A percentile compares a stretch with the other conserved stretches of the same genome.
phyloP scores from a whole-genome alignment of 1,140 invertebrate species.

The Drosophila pallidifrons region DNA sequence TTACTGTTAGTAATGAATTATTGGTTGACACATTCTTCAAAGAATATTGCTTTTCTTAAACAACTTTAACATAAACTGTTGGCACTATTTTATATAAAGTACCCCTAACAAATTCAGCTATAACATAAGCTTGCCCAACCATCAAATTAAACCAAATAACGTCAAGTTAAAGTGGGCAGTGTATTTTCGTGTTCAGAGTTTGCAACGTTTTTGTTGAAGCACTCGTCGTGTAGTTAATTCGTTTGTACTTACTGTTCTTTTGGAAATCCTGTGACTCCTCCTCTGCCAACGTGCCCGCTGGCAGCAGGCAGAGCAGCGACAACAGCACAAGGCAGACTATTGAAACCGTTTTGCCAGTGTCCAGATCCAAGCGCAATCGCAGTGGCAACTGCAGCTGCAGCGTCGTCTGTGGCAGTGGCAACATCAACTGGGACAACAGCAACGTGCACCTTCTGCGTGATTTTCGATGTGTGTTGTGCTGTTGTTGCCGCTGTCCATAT shows the following conservation, averaged over 20 bases:
- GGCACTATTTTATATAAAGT: too few species aligned
- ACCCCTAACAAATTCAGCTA: too few species aligned
- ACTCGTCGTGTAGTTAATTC: neutral
- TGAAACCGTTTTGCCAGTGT: constrained; percentile 66
- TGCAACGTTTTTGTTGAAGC: too few species aligned
- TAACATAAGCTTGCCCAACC: too few species aligned
- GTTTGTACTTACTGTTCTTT: constrained; percentile 80
- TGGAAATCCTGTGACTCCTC: constrained; percentile 83
- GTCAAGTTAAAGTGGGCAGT: too few species aligned
- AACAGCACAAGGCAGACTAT: constrained; percentile 46
- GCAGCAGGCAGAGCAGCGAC: constrained; percentile 57
- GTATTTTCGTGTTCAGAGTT: neutral
- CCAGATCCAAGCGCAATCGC: constrained; percentile 1
- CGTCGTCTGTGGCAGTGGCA: too few species aligned
- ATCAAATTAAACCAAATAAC: too few species aligned
- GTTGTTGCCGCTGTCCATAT: constrained; percentile 26
- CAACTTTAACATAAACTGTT: too few species aligned
- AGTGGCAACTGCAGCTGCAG: neutral
- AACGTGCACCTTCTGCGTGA: constrained; percentile 66
- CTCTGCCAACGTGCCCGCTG: constrained; percentile 51
- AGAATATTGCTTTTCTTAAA: too few species aligned
- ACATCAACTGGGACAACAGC: neutral
- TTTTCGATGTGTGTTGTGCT: constrained; percentile 67
- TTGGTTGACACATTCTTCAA: too few species aligned
- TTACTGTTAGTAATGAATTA: too few species aligned